Evolutionary conservation across 2,888 invertebrate genomes (phyloP).

Genomic region (Brachylomia viminalis): DNA sequence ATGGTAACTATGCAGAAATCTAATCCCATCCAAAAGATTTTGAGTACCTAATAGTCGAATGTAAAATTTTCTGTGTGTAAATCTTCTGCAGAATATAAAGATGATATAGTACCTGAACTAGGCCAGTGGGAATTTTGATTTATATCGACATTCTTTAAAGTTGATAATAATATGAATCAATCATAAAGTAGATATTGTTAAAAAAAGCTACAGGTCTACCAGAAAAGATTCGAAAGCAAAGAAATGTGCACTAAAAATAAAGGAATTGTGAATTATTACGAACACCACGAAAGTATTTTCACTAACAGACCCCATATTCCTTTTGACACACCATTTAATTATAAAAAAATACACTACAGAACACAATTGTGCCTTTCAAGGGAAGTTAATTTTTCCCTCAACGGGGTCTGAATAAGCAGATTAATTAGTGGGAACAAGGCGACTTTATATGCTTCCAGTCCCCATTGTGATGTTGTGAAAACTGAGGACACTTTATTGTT

Average conservation of each 20-base stretch:
- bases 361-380: slow-evolving; percentile 57
- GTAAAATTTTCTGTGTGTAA: too few relatives aligned
- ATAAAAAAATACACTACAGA: slow-evolving; percentile 54
- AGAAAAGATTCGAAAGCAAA: not conserved
- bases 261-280: slow-evolving; percentile 19
- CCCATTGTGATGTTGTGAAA: slow-evolving; percentile 79
- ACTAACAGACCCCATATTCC: slow-evolving; percentile 25
- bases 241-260: not conserved
- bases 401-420: slow-evolving; percentile 69
- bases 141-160: too few relatives aligned
- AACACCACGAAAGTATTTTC: slow-evolving; percentile 29
- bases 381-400: slow-evolving; percentile 60
- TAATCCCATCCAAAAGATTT: not conserved
- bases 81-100: not conserved
- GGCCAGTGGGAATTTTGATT: not conserved
- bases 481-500: slow-evolving; percentile 63
- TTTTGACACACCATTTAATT: slow-evolving; percentile 59
- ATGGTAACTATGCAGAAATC: too few relatives aligned
- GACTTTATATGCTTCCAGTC: slow-evolving; percentile 77
- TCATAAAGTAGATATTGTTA: not conserved
- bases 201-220: not conserved
- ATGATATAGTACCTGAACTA: not conserved
- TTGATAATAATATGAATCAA: too few relatives aligned
- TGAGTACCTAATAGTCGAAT: not conserved
- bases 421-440: slow-evolving; percentile 82